A percentile compares a stretch with the other conserved stretches of the same genome.
phyloP scores from a whole-genome alignment of 2,113 vertebrate genomes.

The Scytalopus superciliaris region DNA sequence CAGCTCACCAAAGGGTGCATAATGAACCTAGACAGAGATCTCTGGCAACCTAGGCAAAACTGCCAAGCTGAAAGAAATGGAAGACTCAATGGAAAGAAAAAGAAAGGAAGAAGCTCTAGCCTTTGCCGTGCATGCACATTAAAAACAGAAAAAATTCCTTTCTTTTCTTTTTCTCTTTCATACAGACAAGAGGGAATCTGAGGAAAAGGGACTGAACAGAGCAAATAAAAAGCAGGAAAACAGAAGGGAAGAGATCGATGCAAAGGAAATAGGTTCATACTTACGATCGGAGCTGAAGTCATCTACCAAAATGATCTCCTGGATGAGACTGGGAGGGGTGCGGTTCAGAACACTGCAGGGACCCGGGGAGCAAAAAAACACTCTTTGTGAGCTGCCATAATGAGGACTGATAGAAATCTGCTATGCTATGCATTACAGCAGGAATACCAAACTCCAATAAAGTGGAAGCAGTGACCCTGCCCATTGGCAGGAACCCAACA shows the following conservation, averaged over 20 bases:
- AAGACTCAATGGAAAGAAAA: not conserved
- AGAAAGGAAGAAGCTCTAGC: not conserved
- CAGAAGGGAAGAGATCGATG: not conserved
- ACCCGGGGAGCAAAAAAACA: not conserved
- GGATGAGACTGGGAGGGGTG: conserved; percentile 87
- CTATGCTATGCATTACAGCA: not conserved
- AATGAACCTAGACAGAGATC: not conserved
- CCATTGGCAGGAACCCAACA: not conserved
- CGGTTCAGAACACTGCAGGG: conserved; percentile 86
- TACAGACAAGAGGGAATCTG: not conserved
- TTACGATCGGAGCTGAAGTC: conserved; percentile 97
- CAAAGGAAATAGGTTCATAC: conserved; percentile 56
- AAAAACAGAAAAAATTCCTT: not conserved
- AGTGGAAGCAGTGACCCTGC: not conserved
- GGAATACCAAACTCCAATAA: not conserved
- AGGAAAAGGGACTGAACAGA: not conserved
- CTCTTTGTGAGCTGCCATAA: not conserved
- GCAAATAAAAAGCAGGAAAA: not conserved
- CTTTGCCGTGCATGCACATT: not conserved
- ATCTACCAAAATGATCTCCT: conserved; percentile 96
- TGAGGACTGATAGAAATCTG: not conserved
- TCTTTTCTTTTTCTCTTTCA: not conserved
- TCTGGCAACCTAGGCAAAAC: not conserved
- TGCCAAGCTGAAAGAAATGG: not conserved
- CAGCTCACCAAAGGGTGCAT: not conserved